Evolutionary conservation across 2,888 invertebrate genomes (phyloP).

Genomic region (Andrena fulva): DNA sequence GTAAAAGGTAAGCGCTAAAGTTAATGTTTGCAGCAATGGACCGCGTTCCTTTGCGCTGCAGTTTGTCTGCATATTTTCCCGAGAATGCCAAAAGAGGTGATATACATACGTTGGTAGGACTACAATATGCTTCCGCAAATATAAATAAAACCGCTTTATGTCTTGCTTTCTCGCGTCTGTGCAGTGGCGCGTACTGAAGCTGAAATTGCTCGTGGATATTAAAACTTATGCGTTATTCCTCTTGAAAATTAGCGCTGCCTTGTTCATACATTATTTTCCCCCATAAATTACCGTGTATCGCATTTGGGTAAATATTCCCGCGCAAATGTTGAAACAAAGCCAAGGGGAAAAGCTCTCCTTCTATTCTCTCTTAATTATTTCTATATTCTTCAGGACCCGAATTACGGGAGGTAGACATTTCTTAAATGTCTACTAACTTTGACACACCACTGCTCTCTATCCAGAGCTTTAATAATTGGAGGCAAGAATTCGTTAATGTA

Average conservation of each 20-base stretch:
- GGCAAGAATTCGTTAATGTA: not conserved
- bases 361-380: not conserved
- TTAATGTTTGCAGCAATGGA: too few relatives aligned
- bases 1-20: too few relatives aligned
- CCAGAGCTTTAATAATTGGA: not conserved
- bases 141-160: conserved; percentile 13
- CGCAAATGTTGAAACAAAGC: not conserved
- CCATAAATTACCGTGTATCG: not conserved
- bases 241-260: conserved; percentile 1
- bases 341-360: not conserved
- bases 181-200: not conserved
- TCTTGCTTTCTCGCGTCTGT: not conserved
- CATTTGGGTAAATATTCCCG: conserved; percentile 1
- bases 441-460: not conserved
- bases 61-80: too few relatives aligned
- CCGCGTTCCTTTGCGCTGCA: too few relatives aligned
- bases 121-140: not conserved
- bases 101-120: not conserved
- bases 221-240: conserved; percentile 10
- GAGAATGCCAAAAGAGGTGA: not conserved
- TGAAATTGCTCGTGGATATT: conserved; percentile 24
- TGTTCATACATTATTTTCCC: conserved; percentile 17
- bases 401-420: not conserved
- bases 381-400: not conserved
- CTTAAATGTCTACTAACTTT: not conserved